Conservation (phyloP, 2,888 invertebrate genomes). For the Atethmia centrago region DNA sequence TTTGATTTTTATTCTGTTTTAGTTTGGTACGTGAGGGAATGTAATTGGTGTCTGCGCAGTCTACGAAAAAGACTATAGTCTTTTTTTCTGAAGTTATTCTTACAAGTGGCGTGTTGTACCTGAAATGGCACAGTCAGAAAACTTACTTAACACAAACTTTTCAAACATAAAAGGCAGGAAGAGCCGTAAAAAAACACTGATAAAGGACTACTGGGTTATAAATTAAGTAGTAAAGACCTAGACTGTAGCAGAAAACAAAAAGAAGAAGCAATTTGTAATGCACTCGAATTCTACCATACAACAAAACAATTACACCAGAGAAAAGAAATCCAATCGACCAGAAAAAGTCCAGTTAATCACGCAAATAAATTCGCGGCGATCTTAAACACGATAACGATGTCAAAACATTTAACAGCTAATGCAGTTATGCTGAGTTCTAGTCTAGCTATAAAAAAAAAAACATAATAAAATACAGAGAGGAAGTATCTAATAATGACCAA, state of each 20-base stretch:
- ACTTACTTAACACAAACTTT: neutral
- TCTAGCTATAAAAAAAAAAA: conserved; percentile 64
- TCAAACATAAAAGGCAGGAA: neutral
- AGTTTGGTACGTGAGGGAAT: conserved; percentile 28
- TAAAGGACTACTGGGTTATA: neutral
- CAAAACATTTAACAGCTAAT: conserved; percentile 69
- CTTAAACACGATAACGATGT: conserved; percentile 62
- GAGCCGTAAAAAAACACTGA: neutral
- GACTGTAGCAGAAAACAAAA: neutral
- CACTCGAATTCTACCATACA: neutral
- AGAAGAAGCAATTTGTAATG: neutral
- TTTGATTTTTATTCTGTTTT: conserved; percentile 40
- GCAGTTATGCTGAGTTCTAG: conserved; percentile 64
- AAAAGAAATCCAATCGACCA: conserved; percentile 27
- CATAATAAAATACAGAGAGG: conserved; percentile 74
- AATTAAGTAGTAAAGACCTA: neutral
- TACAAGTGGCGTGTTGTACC: neutral
- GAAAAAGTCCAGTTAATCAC: conserved; percentile 49
- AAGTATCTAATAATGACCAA: conserved; percentile 82
- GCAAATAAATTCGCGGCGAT: conserved; percentile 55
- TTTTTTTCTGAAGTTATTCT: neutral
- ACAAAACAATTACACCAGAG: conserved; percentile 22
- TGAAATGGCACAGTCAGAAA: too few relatives aligned
- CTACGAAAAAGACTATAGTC: neutral
- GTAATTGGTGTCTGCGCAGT: conserved; percentile 17